Evolutionary conservation across 2,113 vertebrate genomes (phyloP).

Genomic region (Rostratula benghalensis): DNA sequence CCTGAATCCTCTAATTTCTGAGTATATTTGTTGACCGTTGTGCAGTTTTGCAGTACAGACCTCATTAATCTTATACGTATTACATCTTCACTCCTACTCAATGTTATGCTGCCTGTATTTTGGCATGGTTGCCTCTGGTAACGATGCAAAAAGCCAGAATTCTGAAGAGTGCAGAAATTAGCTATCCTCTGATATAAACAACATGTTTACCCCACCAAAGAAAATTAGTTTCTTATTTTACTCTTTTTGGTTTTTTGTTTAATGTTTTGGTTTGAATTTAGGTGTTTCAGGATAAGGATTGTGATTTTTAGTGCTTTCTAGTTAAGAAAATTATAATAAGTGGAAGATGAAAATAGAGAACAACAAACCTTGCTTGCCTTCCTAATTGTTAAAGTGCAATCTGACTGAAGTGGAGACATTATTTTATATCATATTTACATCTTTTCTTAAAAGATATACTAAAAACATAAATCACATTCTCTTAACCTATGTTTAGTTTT

Average conservation of each 20-base stretch:
- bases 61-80: background rate
- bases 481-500: background rate
- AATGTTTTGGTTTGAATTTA: background rate
- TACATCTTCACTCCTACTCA: background rate
- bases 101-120: background rate
- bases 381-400: background rate
- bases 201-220: background rate
- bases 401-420: background rate
- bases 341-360: background rate
- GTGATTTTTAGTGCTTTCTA: background rate
- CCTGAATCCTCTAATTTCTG: background rate
- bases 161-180: background rate
- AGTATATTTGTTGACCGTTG: background rate
- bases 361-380: background rate
- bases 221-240: background rate
- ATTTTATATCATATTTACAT: background rate
- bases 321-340: background rate
- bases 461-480: background rate
- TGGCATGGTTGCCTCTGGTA: background rate
- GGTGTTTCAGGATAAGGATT: accelerated
- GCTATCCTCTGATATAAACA: background rate
- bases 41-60: background rate
- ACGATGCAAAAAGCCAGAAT: background rate
- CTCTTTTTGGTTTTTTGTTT: background rate
- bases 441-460: background rate